Conservation (phyloP, 2,888 invertebrate species). For the Amphipoea oculea region DNA sequence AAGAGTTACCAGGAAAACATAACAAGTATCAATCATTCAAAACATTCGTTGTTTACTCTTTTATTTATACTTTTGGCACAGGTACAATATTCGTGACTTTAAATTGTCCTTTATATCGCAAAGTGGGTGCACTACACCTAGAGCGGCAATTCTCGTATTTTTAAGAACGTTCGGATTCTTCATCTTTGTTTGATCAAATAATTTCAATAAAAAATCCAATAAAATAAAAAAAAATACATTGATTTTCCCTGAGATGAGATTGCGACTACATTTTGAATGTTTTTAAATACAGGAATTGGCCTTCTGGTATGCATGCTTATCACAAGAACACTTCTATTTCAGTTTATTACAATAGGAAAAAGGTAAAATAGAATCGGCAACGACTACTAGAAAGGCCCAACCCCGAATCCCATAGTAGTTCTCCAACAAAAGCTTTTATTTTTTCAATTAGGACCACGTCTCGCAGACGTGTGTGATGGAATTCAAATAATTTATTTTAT, state of each 20-base stretch:
- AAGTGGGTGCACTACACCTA: too few relatives aligned
- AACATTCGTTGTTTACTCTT: background rate
- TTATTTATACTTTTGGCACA: background rate
- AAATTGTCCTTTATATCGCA: background rate
- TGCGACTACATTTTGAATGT: background rate
- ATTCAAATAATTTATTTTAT: conserved; percentile 81
- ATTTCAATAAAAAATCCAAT: background rate
- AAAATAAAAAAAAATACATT: background rate
- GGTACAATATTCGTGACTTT: background rate
- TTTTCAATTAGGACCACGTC: conserved; percentile 76
- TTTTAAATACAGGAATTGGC: background rate
- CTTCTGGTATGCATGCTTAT: background rate
- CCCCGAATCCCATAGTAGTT: conserved; percentile 25
- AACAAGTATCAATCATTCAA: background rate
- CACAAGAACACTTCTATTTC: too few relatives aligned
- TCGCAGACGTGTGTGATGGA: conserved; percentile 70
- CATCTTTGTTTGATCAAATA: background rate
- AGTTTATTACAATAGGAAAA: background rate
- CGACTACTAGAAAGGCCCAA: conserved; percentile 18
- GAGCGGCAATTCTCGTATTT: background rate
- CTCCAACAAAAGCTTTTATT: conserved; percentile 69
- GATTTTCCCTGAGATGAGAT: background rate
- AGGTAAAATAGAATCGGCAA: background rate
- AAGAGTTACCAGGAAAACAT: background rate
- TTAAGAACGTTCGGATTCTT: background rate